These are phyloP conservation scores for Promerops cafer DNA, from an alignment of 2,113 vertebrate genomes.

Conservation along the genomic window DNA sequence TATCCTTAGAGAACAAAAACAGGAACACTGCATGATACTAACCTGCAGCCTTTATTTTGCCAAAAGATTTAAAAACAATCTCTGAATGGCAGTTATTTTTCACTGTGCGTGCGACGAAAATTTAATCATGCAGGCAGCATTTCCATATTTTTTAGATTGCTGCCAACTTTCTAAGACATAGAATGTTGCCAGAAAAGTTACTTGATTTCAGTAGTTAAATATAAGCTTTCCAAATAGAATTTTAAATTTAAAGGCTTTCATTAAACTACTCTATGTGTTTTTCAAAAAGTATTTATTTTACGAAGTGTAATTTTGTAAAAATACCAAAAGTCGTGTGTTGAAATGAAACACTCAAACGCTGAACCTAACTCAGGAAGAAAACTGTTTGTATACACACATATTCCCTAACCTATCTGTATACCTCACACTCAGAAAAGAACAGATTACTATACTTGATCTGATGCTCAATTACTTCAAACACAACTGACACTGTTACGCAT, in stretches of 20 bases:
- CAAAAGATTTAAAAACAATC: constrained; percentile 32
- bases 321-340: not conserved
- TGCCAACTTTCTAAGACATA: not conserved
- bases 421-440: not conserved
- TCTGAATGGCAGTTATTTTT: constrained; percentile 39
- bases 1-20: constrained; percentile 61
- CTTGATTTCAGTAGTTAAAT: not conserved
- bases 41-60: constrained; percentile 25
- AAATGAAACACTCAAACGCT: not conserved
- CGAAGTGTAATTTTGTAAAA: not conserved
- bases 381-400: not conserved
- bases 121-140: not conserved
- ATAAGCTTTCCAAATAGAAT: not conserved
- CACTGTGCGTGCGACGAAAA: constrained; percentile 7
- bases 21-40: constrained; percentile 48
- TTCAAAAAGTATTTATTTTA: not conserved
- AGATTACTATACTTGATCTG: not conserved
- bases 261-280: not conserved
- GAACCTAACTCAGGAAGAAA: not conserved
- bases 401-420: not conserved
- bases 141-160: constrained; percentile 3
- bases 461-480: not conserved
- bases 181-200: not conserved
- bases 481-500: not conserved
- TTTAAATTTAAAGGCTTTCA: not conserved